Evolutionary conservation across 2,797 vertebrate species (phyloP).

Genomic region (Syndactyla subalaris): DNA sequence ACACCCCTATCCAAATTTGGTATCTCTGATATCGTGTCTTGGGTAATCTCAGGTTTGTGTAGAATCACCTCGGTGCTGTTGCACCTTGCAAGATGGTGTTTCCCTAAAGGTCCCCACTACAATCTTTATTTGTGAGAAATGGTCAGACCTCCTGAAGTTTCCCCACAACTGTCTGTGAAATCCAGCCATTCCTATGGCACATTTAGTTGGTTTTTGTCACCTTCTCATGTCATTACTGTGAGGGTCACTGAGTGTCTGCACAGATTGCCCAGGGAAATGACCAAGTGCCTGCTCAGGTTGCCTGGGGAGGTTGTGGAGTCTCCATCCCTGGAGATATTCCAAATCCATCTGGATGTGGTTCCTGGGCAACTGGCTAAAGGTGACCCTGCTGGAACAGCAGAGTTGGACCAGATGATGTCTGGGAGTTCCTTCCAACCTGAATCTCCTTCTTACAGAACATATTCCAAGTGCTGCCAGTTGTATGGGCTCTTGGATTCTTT

Average conservation of each 20-base stretch:
- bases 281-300: fast-evolving
- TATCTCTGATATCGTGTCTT: not conserved
- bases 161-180: not conserved
- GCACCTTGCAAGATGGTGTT: fast-evolving
- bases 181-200: not conserved
- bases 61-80: not conserved
- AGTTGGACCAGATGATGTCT: not conserved
- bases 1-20: not conserved
- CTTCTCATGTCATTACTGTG: not conserved
- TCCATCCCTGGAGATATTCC: not conserved
- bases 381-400: not conserved
- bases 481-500: not conserved
- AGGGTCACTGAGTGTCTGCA: fast-evolving
- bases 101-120: not conserved
- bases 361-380: not conserved
- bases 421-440: not conserved
- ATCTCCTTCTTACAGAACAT: not conserved
- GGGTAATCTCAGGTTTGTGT: not conserved
- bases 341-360: not conserved
- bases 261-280: not conserved
- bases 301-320: not conserved
- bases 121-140: not conserved
- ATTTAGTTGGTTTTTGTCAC: not conserved
- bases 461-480: not conserved
- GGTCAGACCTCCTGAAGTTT: not conserved